Conservation (phyloP, 2,888 invertebrate species). For the Odontothrips loti region DNA sequence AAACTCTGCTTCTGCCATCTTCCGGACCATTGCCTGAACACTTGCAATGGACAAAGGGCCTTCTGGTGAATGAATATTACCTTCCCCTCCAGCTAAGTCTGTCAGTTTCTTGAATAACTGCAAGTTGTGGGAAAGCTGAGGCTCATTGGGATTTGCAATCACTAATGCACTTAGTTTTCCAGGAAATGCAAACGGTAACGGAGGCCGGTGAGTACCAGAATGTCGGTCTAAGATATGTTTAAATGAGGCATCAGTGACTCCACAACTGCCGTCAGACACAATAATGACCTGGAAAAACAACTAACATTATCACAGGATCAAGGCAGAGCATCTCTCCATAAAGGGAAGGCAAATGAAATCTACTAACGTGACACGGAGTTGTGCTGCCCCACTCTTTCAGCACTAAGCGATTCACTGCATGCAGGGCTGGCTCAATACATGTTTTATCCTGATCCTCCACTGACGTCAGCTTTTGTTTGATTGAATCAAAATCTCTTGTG, state of each 20-base stretch:
- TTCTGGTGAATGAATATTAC: conserved; percentile 57
- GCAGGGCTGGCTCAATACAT: conserved; percentile 72
- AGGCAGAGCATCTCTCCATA: background rate
- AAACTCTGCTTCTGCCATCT: conserved; percentile 68
- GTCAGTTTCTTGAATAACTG: conserved; percentile 51
- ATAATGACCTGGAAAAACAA: conserved; percentile 55
- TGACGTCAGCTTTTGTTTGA: conserved; percentile 68
- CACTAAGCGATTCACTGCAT: conserved; percentile 73
- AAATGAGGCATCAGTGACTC: conserved; percentile 62
- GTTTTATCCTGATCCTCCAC: conserved; percentile 85
- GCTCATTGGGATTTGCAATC: conserved; percentile 40
- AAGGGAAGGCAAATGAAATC: background rate
- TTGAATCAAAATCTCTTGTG: conserved; percentile 79
- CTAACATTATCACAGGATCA: conserved; percentile 21
- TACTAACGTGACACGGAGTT: conserved; percentile 67
- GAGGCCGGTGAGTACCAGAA: conserved; percentile 53
- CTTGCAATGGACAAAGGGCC: conserved; percentile 48
- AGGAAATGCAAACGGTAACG: conserved; percentile 74
- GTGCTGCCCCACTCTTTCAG: conserved; percentile 86
- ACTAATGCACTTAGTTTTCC: conserved; percentile 64
- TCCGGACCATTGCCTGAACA: conserved; percentile 54
- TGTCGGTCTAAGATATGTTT: conserved; percentile 54
- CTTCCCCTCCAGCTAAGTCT: conserved; percentile 67
- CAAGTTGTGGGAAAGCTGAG: background rate
- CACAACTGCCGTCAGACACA: conserved; percentile 71